Evolutionary conservation across 2,888 invertebrate species (phyloP).

Genomic region (Andrena praecox): DNA sequence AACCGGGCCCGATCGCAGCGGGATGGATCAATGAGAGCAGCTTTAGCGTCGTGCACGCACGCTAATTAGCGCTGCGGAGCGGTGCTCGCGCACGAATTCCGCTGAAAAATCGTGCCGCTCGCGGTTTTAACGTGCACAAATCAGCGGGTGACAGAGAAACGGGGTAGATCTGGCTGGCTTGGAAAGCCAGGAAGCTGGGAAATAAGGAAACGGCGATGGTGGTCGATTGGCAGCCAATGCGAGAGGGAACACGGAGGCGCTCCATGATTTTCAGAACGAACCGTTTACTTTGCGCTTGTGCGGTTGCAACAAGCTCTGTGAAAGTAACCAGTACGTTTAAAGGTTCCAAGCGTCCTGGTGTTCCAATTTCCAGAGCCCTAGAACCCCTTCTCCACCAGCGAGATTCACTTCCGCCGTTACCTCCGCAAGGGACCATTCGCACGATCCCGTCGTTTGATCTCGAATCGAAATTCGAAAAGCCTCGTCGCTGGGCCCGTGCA

Average conservation of each 20-base stretch:
- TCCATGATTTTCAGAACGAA: neutral
- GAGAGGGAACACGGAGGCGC: neutral
- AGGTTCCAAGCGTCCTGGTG: neutral
- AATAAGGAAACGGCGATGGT: constrained; percentile 17
- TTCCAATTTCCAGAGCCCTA: neutral
- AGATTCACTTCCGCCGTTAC: too few relatives aligned
- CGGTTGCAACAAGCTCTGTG: neutral
- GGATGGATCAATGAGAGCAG: constrained; percentile 61
- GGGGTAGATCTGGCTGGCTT: neutral
- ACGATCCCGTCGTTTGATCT: neutral
- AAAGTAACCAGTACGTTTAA: neutral
- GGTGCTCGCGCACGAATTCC: neutral
- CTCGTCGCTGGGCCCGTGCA: neutral
- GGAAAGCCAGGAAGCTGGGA: constrained; percentile 23
- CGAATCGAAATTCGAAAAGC: neutral
- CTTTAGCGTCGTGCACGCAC: constrained; percentile 37
- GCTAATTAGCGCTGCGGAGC: constrained; percentile 53
- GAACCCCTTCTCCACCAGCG: neutral
- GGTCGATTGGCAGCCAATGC: constrained; percentile 10
- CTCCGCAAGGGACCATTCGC: neutral
- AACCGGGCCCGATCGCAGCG: constrained; percentile 37
- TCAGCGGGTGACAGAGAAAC: constrained; percentile 6
- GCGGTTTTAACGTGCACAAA: constrained; percentile 9
- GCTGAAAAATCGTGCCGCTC: neutral
- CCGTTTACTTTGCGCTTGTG: neutral